Evolutionary conservation across 30 jellyfish, hydroid and myxozoan genomes (phyloP), one percentile per base, ranked within the genome.

Genomic region (Hydractinia echinata): DNA sequence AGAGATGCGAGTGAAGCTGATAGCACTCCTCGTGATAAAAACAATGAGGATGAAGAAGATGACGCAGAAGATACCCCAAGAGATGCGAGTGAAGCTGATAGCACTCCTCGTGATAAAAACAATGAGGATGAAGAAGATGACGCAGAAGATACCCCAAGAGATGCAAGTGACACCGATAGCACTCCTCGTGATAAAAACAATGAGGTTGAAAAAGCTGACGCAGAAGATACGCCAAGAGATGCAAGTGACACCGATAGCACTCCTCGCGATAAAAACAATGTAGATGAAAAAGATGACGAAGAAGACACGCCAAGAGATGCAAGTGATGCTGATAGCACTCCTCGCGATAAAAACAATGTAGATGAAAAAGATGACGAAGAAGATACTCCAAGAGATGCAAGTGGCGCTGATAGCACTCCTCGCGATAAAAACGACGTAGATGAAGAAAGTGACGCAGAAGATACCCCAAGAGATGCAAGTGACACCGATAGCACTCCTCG

Each of bases 161-260:
- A 19, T 7, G 83, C 15, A 13, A 58, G 55, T 4, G 82, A 69
- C 8, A 86, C 67, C 14, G 16, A 50, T 61, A 55, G 11, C 8
- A 50, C 50, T 51, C 74, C 78, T 5, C 55, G 72, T 4, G 89
- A 16, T 30, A 51, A 76, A 50, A 81, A 68, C 30, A 72, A 67
- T 0, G 71, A 53, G 55, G 52, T 48, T 61, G 90, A 39, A 18
- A 60, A 61, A n/a, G 80, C 4, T 15, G 20, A 10, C 5, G 58
- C 1, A 11, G 51, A 49, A 13, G 51, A 68, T 77, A 48, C 66
- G 44, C 44, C 44, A 30, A 30, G 44, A 30, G 44, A 0, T 30
- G 44, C 44, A 30, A 30, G 44, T 30, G 44, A 30, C 44, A 2
- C 44, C 44, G 44, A 30, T 30, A 30, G 44, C 44, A 30, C 44